Evolutionary conservation across 2,113 vertebrate species (phyloP).

Genomic region (Neofelis nebulosa): DNA sequence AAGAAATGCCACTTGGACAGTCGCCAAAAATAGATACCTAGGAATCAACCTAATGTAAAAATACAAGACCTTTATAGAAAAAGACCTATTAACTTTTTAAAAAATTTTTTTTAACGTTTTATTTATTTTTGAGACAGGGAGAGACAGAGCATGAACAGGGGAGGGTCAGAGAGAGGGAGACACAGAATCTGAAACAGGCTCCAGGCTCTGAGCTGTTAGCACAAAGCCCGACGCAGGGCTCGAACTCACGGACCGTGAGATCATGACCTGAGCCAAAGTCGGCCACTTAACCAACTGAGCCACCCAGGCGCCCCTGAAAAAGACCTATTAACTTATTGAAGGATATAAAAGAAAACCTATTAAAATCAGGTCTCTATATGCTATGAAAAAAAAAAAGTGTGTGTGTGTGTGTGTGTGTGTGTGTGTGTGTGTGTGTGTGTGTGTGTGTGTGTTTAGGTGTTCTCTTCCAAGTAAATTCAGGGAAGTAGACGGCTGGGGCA

Average conservation of each 20-base stretch:
- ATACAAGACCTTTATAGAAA: background rate
- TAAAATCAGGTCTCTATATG: background rate
- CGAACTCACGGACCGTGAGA: no score
- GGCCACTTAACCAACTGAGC: no score
- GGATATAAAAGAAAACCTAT: background rate
- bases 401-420: background rate
- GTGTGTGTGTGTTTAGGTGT: background rate
- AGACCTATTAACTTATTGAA: background rate
- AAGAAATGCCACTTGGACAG: background rate
- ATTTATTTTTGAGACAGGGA: no score
- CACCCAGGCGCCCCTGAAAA: background rate
- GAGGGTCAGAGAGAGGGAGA: no score
- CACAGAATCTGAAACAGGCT: no score
- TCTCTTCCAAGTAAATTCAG: background rate
- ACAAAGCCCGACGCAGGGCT: no score
- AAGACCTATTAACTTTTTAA: background rate
- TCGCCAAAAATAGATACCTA: background rate
- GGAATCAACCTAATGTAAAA: background rate
- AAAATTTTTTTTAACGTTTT: no score
- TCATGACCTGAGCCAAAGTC: no score
- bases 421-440: no score
- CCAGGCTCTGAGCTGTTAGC: no score
- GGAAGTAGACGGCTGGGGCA: background rate
- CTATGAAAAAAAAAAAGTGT: no score
- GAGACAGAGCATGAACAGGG: no score